phyloP scores from a whole-genome alignment of 1,140 invertebrate species.

The Tribolium castaneum region DNA sequence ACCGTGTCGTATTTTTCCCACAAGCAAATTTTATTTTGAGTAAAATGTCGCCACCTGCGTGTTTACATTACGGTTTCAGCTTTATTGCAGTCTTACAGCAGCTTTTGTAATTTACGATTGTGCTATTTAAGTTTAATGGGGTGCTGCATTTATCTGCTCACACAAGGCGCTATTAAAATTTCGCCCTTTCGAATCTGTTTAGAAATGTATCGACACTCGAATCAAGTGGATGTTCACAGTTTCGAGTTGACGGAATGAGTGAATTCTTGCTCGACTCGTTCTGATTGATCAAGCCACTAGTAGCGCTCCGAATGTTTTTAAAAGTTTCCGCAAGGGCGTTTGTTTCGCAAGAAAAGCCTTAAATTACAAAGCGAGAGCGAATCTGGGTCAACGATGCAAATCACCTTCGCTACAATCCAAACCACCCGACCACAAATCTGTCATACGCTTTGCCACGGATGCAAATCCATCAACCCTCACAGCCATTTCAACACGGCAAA shows the following conservation, averaged over 20 bases:
- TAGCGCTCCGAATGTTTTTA: slow-evolving; percentile 14
- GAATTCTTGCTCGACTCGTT: slow-evolving; percentile 9
- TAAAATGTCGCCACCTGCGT: neutral
- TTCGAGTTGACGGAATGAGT: slow-evolving; percentile 25
- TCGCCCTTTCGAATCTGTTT: neutral
- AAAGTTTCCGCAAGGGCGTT: slow-evolving; percentile 7
- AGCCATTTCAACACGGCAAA: neutral
- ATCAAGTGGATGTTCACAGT: slow-evolving; percentile 14
- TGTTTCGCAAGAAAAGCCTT: slow-evolving; percentile 18
- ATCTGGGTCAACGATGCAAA: slow-evolving; percentile 27
- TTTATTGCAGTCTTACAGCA: neutral
- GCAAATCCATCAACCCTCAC: neutral
- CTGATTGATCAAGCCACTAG: slow-evolving; percentile 24
- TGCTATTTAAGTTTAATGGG: neutral
- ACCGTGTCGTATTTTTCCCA: neutral
- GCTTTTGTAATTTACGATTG: neutral
- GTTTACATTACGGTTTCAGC: neutral
- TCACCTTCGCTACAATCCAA: slow-evolving; percentile 16
- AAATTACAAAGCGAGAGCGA: slow-evolving; percentile 11
- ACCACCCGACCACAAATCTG: slow-evolving; percentile 21
- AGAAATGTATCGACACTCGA: slow-evolving; percentile 5
- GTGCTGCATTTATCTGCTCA: neutral
- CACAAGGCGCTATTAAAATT: neutral
- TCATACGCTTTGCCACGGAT: slow-evolving; percentile 19
- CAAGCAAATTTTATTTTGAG: neutral